phyloP scores from a whole-genome alignment of 2,113 vertebrate genomes.

The Pseudorasbora parva region DNA sequence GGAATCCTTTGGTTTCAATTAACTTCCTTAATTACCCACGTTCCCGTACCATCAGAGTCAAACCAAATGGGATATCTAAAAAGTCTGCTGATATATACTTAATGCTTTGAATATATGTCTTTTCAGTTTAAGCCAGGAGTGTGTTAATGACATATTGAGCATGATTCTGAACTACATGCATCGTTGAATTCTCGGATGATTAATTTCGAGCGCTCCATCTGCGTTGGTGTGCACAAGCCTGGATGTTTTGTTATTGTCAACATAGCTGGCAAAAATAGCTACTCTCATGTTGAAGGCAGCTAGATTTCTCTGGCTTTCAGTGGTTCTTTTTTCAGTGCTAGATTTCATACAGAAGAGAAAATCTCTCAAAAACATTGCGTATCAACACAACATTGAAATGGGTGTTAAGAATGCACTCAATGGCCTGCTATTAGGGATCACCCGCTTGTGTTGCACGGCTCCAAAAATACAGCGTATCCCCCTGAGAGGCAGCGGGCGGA shows the following conservation, averaged over 20 bases:
- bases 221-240: background rate
- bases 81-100: background rate
- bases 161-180: background rate
- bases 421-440: constrained; percentile 2
- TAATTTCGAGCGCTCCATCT: background rate
- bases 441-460: constrained; percentile 18
- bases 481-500: constrained; percentile 56
- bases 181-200: constrained; percentile 14
- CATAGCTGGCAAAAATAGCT: constrained; percentile 26
- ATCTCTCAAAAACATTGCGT: background rate
- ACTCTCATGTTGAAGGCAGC: background rate
- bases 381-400: background rate
- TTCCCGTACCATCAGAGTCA: background rate
- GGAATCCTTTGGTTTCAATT: background rate
- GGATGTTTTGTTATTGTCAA: constrained; percentile 17
- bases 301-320: background rate
- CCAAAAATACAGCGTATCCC: constrained; percentile 51
- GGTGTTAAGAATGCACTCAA: constrained; percentile 12
- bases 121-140: constrained; percentile 1
- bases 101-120: background rate
- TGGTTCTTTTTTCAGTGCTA: background rate
- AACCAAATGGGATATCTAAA: background rate
- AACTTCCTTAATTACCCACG: background rate
- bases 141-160: constrained; percentile 5
- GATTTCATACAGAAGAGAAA: background rate